phyloP scores from a whole-genome alignment of 2,888 invertebrate species.

The Aporophyla nigra region DNA sequence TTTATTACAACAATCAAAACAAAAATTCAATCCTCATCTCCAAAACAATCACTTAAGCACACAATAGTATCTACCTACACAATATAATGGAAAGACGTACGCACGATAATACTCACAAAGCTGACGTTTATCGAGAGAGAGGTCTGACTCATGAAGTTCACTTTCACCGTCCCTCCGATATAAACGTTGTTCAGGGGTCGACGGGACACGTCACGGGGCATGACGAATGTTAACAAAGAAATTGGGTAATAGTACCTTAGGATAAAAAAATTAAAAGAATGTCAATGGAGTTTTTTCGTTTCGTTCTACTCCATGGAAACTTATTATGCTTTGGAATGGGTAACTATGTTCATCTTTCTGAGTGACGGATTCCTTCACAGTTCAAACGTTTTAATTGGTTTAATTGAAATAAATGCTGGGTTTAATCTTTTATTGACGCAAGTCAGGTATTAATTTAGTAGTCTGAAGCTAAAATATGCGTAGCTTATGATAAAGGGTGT shows the following conservation, averaged over 20 bases:
- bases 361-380: background rate
- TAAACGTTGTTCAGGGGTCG: constrained; percentile 49
- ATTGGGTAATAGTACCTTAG: background rate
- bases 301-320: no score
- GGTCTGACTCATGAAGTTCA: constrained; percentile 83
- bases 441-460: no score
- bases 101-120: constrained; percentile 69
- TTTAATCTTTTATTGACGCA: background rate
- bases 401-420: background rate
- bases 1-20: constrained; percentile 8
- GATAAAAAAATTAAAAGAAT: background rate
- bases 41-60: constrained; percentile 45
- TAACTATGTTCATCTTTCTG: background rate
- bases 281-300: background rate
- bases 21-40: constrained; percentile 17
- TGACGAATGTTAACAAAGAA: constrained; percentile 37
- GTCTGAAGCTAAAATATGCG: background rate
- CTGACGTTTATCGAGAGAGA: constrained; percentile 80
- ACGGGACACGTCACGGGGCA: constrained; percentile 48
- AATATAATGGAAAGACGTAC: constrained; percentile 43
- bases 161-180: constrained; percentile 81
- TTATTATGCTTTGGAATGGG: background rate
- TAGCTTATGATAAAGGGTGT: background rate
- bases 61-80: constrained; percentile 33
- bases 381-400: background rate